Evolutionary conservation across 2,797 vertebrate species (phyloP).

Genomic region (Enteromius trimaculatus): DNA sequence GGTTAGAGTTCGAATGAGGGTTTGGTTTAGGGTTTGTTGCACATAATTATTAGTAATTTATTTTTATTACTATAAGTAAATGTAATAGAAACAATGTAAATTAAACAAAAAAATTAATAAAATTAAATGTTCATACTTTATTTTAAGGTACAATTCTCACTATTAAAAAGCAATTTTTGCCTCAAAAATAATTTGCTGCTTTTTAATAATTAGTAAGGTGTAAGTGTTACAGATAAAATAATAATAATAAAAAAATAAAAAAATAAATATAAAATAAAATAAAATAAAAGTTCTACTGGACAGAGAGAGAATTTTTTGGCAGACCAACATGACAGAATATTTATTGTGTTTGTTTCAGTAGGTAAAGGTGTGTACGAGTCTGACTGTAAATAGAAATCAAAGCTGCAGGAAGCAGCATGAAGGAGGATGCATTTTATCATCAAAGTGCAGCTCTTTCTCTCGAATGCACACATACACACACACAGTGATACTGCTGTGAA

Average conservation of each 20-base stretch:
- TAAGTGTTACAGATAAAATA: not conserved
- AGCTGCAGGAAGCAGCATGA: conserved; percentile 41
- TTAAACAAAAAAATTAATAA: not conserved
- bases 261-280: not conserved
- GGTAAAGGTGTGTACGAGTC: conserved; percentile 20
- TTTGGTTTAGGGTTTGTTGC: not conserved
- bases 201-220: too few species aligned
- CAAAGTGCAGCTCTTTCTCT: conserved; percentile 49
- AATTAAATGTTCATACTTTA: not conserved
- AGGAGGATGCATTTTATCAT: conserved; percentile 51
- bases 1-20: not conserved
- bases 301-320: not conserved
- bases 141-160: not conserved
- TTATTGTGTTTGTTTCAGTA: conserved; percentile 4
- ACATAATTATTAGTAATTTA: not conserved
- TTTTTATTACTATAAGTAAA: not conserved
- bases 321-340: conserved; percentile 7
- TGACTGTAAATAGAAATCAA: conserved; percentile 50
- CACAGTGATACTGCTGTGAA: conserved; percentile 34
- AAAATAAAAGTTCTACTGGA: not conserved
- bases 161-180: not conserved
- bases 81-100: not conserved
- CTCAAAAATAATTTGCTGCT: too few species aligned
- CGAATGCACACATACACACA: conserved; percentile 15
- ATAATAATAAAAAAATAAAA: too few species aligned